phyloP scores from a whole-genome alignment of 2,888 invertebrate genomes.

The Dynastes maya region DNA sequence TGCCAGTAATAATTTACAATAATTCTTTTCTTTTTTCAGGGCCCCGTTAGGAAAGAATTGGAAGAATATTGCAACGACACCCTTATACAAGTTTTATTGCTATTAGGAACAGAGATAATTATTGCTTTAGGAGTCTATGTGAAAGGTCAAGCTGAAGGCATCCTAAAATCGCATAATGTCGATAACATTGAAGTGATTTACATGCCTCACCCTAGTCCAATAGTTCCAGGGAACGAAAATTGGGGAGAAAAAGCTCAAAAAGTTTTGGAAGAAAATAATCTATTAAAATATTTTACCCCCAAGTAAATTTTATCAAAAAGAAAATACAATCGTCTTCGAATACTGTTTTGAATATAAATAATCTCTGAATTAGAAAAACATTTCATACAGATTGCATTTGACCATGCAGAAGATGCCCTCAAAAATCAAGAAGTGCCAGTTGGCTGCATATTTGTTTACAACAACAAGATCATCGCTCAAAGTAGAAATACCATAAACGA shows the following conservation, averaged over 20 bases:
- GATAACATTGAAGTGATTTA: slow-evolving; percentile 72
- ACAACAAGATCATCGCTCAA: slow-evolving; percentile 81
- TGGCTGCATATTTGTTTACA: slow-evolving; percentile 92
- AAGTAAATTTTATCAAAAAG: not conserved
- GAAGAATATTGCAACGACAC: slow-evolving; percentile 78
- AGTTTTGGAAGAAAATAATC: slow-evolving; percentile 75
- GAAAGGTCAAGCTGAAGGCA: slow-evolving; percentile 76
- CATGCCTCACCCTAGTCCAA: slow-evolving; percentile 87
- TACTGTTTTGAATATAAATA: not conserved
- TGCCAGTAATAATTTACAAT: not conserved
- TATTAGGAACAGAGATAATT: slow-evolving; percentile 82
- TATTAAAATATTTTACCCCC: slow-evolving; percentile 74
- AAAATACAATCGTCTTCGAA: slow-evolving; percentile 14
- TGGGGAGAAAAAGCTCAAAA: slow-evolving; percentile 83
- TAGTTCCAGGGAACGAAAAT: slow-evolving; percentile 84
- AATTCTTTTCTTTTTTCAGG: slow-evolving; percentile 69
- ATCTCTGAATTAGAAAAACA: slow-evolving; percentile 61
- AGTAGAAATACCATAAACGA: slow-evolving; percentile 94
- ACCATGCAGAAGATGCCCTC: slow-evolving; percentile 85
- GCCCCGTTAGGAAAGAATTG: slow-evolving; percentile 71
- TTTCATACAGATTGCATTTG: slow-evolving; percentile 84
- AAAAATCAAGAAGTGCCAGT: slow-evolving; percentile 94
- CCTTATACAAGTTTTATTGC: slow-evolving; percentile 78
- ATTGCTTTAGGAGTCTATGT: slow-evolving; percentile 89
- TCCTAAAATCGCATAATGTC: slow-evolving; percentile 70